These are phyloP conservation scores for Amphimedon queenslandica DNA, from an alignment of 37 sponge, comb jelly and placozoan species.

Conservation along the genomic window DNA sequence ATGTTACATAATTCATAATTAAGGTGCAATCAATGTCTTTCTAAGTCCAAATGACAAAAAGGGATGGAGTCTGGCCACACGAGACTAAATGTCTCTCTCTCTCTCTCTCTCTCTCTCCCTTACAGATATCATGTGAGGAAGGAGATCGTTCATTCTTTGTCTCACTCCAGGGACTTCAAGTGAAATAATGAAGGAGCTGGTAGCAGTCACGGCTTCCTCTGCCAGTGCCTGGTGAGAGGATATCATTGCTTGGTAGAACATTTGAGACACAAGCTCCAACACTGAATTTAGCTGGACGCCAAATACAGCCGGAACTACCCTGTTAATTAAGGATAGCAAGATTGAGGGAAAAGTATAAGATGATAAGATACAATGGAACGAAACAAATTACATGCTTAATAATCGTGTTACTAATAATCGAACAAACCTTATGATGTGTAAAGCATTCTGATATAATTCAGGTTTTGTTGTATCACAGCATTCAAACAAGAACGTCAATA, in stretches of 20 bases:
- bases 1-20: too few species aligned
- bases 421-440: conserved; percentile 84
- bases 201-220: conserved; percentile 72
- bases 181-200: conserved; percentile 58
- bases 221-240: conserved; percentile 45
- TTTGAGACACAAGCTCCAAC: conserved; percentile 65
- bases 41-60: too few species aligned
- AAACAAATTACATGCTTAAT: too few species aligned
- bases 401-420: too few species aligned
- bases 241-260: conserved; percentile 76
- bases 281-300: conserved; percentile 76
- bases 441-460: conserved; percentile 76
- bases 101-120: conserved; percentile 4
- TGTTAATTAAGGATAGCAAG: conserved; percentile 7
- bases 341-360: background rate
- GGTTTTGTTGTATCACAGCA: conserved; percentile 62
- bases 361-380: background rate
- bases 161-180: conserved; percentile 46
- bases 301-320: conserved; percentile 89
- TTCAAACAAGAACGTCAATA: conserved; percentile 91
- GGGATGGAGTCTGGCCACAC: too few species aligned
- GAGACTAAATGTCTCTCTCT: background rate
- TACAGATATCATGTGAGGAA: conserved; percentile 61
- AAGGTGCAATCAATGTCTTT: too few species aligned
- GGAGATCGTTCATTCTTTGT: conserved; percentile 39